Base-by-base conservation (phyloP, 2,113 vertebrate genomes). In the Dendrocopos noguchii region DNA sequence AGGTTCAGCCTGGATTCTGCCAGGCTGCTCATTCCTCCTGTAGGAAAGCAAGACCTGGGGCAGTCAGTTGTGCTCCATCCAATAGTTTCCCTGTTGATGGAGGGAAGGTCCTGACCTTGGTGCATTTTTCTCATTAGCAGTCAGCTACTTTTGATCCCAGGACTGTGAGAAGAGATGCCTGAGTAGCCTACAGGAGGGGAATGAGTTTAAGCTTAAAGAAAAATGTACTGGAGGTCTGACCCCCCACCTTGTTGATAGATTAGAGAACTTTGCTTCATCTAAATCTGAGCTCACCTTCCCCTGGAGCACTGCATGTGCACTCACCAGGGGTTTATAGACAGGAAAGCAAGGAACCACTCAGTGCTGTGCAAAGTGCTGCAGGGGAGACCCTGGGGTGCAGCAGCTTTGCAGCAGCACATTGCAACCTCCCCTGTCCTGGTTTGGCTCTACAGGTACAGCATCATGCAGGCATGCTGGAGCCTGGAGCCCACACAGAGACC, bases 401-500 rank as follows among this genome's bases (percentile, higher is more conserved):
- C 72, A 91, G 76, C 46, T 33, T 15, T 47, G 24, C 28, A 66
- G 19, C 53, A 39, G 44, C 39, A 13, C 27, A 1, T 1, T 6
- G 15, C 4, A 34, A 52, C 5, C 2, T 0, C 21, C 21, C 61
- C 39, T 71, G 10, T 34, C 29, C 31, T 57, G 60, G 15, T 75
- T 9, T 70, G 77, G 19, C 42, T 79, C 59, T 84, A 66, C 96
- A 99, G 99, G 95, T 99, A 99, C 56, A 93, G 74, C 50, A 98
- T 99, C 93, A 99, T 99, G 99, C 98, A 98, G 89, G 98, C 98
- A 6, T 99, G 99, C 95, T 99, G 99, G 99, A 98, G 98, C 88
- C 96, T 99, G 97, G 98, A 99, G 92, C 98, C 99, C 4, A 99
- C 98, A 1, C 91, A 75, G 31, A 98, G 99, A 59, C 99, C 99